Base-by-base conservation (phyloP, 2,797 vertebrate genomes). In the Leptatherina wallacei region DNA sequence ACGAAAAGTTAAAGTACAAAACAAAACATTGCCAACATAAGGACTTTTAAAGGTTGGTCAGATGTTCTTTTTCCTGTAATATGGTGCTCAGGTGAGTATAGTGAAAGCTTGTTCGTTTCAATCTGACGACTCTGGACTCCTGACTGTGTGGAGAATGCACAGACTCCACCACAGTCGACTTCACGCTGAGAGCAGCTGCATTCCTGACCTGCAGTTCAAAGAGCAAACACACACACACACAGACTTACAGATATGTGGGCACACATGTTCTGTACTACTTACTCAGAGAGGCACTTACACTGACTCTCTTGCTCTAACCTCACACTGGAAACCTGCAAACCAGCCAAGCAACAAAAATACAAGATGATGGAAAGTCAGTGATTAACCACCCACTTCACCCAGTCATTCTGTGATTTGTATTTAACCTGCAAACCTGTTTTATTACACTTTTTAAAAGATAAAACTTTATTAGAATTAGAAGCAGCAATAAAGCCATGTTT, bases 121-220 rank as follows among this genome's bases (percentile, higher is more conserved):
- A 69, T 30, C 56, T 32, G 38, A 49, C 65, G 38, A 13, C 68
- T 75, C 69, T 57, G 78, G 80, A 59, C 83, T 83, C 70, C 79
- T 72, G 83, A 80, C 83, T 66, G 84, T 56, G 80, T 71, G 73
- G 85, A 92, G 90, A 92, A 91, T 91, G 85, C 54, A 79, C 78
- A 89, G 84, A 83, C 83, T 84, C 66, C 70, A 55, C 81, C 81
- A 83, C 73, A 88, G 82, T 85, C 32, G 79, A 89, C 92, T 87
- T 85, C 93, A 92, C 22, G 68, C 89, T 82, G 91, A 84, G 91
- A 93, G 83, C 89, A 89, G 89, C 90, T 86, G 88, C 93, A 94
- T 94, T 95, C 92, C 85, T 91, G 91, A 91, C 88, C 91, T 80
- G 76, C 83, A 89, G 92, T 92, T 93, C 91, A 94, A 93, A 94